A percentile compares a stretch with the other conserved stretches of the same genome.
These are phyloP conservation scores for Echeneis naucrates DNA, from an alignment of 2,797 vertebrate genomes.

Conservation along the genomic window DNA sequence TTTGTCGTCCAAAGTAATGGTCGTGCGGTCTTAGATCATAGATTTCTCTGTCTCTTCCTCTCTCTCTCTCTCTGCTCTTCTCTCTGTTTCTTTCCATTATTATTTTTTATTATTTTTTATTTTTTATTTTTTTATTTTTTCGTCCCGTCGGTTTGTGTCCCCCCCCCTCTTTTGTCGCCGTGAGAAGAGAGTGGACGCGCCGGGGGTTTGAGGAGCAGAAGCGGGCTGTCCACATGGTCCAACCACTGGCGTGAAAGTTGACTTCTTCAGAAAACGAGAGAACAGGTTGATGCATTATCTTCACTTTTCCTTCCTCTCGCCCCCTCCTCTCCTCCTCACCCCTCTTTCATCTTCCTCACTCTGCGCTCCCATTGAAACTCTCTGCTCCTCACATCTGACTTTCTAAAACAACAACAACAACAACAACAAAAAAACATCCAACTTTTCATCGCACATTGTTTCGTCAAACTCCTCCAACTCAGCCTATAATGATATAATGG, in stretches of 20 bases:
- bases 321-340: constrained; percentile 2
- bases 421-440: constrained; percentile 6
- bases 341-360: constrained; percentile 8
- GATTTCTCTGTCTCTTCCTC: constrained; percentile 70
- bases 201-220: constrained; percentile 85
- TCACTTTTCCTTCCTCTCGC: constrained; percentile 54
- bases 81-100: constrained; percentile 60
- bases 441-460: constrained; percentile 58
- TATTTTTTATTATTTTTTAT: constrained; percentile 26
- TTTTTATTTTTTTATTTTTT: constrained; percentile 53
- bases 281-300: constrained; percentile 87
- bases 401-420: no score
- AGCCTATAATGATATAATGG: constrained; percentile 8
- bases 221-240: constrained; percentile 88
- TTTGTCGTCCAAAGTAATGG: constrained; percentile 82
- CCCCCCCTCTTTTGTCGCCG: constrained; percentile 79
- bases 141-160: constrained; percentile 74
- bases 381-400: constrained; percentile 22
- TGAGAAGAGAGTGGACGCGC: constrained; percentile 80
- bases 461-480: constrained; percentile 47
- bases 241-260: constrained; percentile 88
- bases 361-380: constrained; percentile 58
- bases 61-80: constrained; percentile 51
- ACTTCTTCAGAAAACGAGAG: constrained; percentile 87
- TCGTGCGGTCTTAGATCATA: constrained; percentile 78